phyloP scores from a whole-genome alignment of 2,113 vertebrate species.

The Cavia aperea region DNA sequence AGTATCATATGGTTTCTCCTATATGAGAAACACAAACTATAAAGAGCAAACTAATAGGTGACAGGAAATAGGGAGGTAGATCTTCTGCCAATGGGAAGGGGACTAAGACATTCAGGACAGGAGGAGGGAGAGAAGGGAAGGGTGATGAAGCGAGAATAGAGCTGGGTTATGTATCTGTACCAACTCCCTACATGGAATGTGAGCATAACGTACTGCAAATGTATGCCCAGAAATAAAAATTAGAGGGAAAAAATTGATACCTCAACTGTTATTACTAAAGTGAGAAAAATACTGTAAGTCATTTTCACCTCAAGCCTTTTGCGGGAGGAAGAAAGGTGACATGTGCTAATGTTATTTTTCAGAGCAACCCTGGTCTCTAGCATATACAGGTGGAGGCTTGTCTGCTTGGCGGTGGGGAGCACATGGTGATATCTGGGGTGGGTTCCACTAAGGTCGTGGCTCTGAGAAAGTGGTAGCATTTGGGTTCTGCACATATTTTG shows the following conservation, averaged over 20 bases:
- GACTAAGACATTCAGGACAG: too few species aligned
- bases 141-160: too few species aligned
- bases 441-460: not conserved
- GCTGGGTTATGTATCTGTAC: too few species aligned
- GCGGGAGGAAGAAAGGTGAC: not conserved
- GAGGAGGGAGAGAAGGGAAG: too few species aligned
- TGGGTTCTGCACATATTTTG: not conserved
- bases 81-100: too few species aligned
- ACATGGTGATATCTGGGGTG: not conserved
- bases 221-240: too few species aligned
- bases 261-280: not conserved
- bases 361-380: not conserved
- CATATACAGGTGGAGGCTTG: not conserved
- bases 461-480: not conserved
- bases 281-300: not conserved
- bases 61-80: too few species aligned
- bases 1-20: too few species aligned
- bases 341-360: not conserved
- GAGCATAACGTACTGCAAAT: too few species aligned
- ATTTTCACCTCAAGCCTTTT: not conserved
- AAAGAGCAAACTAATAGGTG: too few species aligned
- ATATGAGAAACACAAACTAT: too few species aligned
- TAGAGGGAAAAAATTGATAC: not conserved
- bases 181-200: too few species aligned
- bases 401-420: not conserved